These are phyloP conservation scores for Dromaius novaehollandiae DNA, from an alignment of 2,113 vertebrate species.

Conservation along the genomic window DNA sequence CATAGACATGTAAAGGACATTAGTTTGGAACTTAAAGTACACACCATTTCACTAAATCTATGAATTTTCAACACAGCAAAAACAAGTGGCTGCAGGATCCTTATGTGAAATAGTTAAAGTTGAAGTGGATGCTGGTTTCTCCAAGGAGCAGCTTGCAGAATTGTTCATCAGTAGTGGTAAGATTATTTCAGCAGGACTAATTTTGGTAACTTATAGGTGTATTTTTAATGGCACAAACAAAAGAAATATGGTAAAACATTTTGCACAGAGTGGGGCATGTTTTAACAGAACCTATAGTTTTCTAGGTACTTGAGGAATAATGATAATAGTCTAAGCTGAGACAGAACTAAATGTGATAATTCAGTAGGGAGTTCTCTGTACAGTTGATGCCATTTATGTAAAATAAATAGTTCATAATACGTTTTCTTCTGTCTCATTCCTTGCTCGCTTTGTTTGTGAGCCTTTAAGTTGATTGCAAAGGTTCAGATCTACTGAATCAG, in stretches of 20 bases:
- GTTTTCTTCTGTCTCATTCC: neutral
- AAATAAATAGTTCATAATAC: neutral
- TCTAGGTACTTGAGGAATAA: neutral
- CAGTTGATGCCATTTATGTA: neutral
- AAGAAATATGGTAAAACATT: neutral
- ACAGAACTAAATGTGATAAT: neutral
- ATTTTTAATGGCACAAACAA: neutral
- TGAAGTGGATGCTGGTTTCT: slow-evolving; percentile 86
- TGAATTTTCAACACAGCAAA: slow-evolving; percentile 79
- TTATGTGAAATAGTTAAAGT: slow-evolving; percentile 88
- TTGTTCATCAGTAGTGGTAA: slow-evolving; percentile 90
- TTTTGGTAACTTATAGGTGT: neutral
- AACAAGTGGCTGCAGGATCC: slow-evolving; percentile 84
- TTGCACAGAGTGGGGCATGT: neutral
- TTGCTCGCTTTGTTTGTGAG: neutral
- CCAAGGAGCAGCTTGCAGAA: slow-evolving; percentile 91
- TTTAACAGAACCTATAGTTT: neutral
- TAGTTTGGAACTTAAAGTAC: neutral
- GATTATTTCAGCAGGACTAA: neutral
- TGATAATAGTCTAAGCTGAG: neutral
- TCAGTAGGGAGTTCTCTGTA: neutral
- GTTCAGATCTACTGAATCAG: neutral
- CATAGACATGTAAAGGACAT: neutral
- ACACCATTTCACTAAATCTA: neutral
- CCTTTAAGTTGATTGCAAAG: neutral